Evolutionary conservation across 2,888 invertebrate species (phyloP), one percentile per base, ranked within the genome.

Genomic region (Eupithecia subumbrata): DNA sequence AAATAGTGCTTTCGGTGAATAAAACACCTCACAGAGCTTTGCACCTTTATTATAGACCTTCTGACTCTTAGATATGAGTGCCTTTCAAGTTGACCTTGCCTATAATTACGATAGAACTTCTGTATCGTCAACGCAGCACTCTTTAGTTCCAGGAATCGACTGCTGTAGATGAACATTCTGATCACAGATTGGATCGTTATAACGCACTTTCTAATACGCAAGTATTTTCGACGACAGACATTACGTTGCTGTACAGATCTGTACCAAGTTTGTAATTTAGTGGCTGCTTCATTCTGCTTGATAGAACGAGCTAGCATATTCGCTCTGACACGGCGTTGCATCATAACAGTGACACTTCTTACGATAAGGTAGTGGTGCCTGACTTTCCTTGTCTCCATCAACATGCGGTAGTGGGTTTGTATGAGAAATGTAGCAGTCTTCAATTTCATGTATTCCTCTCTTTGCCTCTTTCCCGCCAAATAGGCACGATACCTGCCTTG

Each of bases 241-340:
- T 88, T 84, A 16, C 90, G 87, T 79, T 84, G 81, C 81, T 84
- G 85, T 18, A 83, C 78, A 70, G 88, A 89, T 76, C 84, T 87
- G 82, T 90, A 95, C 89, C 93, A 91, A 4, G 76, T 85, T 81
- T 95, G 95, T 78, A 95, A 90, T 85, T 85, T 90, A 1, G 69
- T 80, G 1, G 89, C 90, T 0, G 92, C 90, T 74, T 85, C 75
- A 52, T 84, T 82, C 71, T 81, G 83, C 70, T 80, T 84, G 37
- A 82, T 75, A 66, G 78, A 78, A 5, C 86, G 86, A 30, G 83
- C 81, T 16, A 82, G 72, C 79, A 86, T 86, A 72, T 86, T 90
- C 2, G 82, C 86, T 81, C 92, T 88, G 80, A 90, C 91, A 64
- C 84, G 86, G 60, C 88, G 89, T 82, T 95, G 95, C 18, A 95